Percentiles rank a stretch among this genome's conserved stretches.
Evolutionary conservation across 2,888 invertebrate species (phyloP).

Genomic region (Deilephila elpenor): DNA sequence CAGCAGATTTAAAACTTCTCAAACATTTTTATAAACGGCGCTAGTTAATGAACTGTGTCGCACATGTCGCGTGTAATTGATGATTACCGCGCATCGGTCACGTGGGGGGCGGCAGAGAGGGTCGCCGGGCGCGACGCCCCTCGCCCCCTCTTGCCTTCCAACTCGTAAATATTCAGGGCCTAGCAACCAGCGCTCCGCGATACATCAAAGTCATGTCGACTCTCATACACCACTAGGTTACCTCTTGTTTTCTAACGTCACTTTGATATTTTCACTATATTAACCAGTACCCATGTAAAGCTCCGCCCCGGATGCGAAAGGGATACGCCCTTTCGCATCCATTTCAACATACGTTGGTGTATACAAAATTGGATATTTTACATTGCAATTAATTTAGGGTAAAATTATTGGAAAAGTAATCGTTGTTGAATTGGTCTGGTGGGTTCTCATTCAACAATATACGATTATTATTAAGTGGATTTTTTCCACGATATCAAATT

Average conservation of each 20-base stretch:
- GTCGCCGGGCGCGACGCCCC: constrained; percentile 53
- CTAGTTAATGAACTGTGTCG: constrained; percentile 67
- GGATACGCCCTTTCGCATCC: too few relatives aligned
- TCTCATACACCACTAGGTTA: constrained; percentile 52
- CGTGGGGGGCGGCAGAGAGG: constrained; percentile 46
- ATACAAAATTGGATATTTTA: neutral
- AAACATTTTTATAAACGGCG: neutral
- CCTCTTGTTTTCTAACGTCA: constrained; percentile 51
- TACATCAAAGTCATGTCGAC: constrained; percentile 73
- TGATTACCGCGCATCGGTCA: constrained; percentile 25
- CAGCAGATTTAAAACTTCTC: neutral
- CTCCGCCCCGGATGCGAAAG: constrained; percentile 42
- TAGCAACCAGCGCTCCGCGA: constrained; percentile 64
- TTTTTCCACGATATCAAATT: too few relatives aligned
- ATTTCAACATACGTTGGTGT: neutral
- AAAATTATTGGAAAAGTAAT: neutral
- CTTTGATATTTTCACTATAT: constrained; percentile 52
- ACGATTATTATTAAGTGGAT: too few relatives aligned
- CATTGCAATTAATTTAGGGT: neutral
- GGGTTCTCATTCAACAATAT: too few relatives aligned
- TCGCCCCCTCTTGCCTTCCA: constrained; percentile 54
- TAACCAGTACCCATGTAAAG: constrained; percentile 38
- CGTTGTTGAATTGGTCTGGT: too few relatives aligned
- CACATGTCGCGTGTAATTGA: constrained; percentile 46
- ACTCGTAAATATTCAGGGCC: constrained; percentile 78